Conservation (phyloP, 2,113 vertebrate genomes). For the Symphodus melops region DNA sequence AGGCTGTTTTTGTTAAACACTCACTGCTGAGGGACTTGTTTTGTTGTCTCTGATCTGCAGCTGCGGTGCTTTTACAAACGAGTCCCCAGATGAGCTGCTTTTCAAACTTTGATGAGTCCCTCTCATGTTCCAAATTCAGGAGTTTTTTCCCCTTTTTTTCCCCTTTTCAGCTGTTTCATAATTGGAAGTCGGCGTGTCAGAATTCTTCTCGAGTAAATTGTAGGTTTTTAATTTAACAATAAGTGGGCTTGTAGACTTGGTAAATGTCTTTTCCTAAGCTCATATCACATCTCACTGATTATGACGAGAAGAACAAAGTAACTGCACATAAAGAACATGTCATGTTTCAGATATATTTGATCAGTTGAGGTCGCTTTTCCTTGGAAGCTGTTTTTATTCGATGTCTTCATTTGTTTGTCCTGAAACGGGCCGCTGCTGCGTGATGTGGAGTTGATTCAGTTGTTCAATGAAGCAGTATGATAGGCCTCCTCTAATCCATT, state of each 20-base stretch:
- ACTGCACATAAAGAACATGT: not conserved
- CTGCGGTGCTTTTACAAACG: constrained; percentile 6
- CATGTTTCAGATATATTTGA: not conserved
- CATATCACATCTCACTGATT: not conserved
- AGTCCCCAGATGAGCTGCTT: constrained; percentile 9
- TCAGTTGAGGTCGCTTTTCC: constrained; percentile 1
- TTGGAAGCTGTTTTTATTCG: not conserved
- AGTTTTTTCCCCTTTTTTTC: not conserved
- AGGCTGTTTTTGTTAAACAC: not conserved
- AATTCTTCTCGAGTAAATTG: not conserved
- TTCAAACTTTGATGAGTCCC: constrained; percentile 26
- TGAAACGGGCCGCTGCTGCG: constrained; percentile 22
- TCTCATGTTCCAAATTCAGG: not conserved
- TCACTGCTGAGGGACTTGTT: not conserved
- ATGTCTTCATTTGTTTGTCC: constrained; percentile 13
- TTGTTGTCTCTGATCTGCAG: not conserved
- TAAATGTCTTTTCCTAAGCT: not conserved
- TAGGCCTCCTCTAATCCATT: constrained; percentile 59
- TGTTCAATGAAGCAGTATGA: constrained; percentile 54
- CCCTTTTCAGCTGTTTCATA: not conserved
- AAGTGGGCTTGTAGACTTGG: not conserved
- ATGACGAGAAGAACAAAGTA: not conserved
- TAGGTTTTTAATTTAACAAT: not conserved
- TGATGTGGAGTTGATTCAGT: constrained; percentile 45
- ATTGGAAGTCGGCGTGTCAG: not conserved